A percentile compares a stretch with the other conserved stretches of the same genome.
phyloP scores from a whole-genome alignment of 2,797 vertebrate genomes.

The Cephalopachus bancanus region DNA sequence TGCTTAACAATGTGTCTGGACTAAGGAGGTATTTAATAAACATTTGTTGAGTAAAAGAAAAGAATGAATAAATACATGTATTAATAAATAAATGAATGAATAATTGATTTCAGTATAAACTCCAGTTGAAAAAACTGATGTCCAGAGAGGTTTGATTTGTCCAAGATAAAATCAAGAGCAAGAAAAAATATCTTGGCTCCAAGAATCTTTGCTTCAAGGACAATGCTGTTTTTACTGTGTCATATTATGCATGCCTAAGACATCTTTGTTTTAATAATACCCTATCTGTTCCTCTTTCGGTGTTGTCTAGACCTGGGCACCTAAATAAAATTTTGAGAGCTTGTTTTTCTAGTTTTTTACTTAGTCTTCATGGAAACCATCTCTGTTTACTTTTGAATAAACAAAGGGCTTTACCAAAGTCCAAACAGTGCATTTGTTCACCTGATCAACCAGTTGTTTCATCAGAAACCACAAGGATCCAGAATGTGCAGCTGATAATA shows the following conservation, averaged over 20 bases:
- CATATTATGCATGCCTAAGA: not conserved
- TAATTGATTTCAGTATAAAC: slow-evolving; percentile 37
- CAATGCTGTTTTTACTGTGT: not conserved
- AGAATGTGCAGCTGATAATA: not conserved
- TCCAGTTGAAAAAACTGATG: not conserved
- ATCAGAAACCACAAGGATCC: not conserved
- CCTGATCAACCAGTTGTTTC: not conserved
- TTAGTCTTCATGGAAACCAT: slow-evolving; percentile 62
- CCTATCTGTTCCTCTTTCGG: slow-evolving; percentile 40
- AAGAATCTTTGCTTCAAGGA: not conserved
- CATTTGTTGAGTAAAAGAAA: slow-evolving; percentile 33
- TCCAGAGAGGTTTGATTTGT: not conserved
- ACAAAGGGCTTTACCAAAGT: not conserved
- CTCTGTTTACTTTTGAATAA: not conserved
- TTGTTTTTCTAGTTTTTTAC: slow-evolving; percentile 58
- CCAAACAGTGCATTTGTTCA: not conserved
- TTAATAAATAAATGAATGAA: not conserved
- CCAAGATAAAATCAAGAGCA: not conserved
- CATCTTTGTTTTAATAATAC: slow-evolving; percentile 56
- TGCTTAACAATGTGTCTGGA: not conserved
- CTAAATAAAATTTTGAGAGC: slow-evolving; percentile 50
- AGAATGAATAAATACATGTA: not conserved
- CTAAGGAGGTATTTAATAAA: slow-evolving; percentile 42
- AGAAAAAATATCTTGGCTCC: slow-evolving; percentile 30
- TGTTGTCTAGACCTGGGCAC: slow-evolving; percentile 46